Evolutionary conservation across 1,140 invertebrate species (phyloP).

Genomic region (Linepithema humile): DNA sequence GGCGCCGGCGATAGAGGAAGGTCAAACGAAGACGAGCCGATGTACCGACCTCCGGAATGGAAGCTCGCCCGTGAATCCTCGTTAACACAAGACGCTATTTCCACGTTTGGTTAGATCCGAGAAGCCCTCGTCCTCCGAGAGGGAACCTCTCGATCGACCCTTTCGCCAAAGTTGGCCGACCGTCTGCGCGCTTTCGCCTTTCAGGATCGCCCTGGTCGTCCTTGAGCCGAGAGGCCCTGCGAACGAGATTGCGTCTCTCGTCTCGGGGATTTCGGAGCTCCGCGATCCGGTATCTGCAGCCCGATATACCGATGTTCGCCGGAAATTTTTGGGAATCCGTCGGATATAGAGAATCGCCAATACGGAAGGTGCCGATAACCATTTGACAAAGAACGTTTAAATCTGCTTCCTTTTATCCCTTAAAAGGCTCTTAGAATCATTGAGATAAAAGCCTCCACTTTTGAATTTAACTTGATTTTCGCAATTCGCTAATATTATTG

Average conservation of each 20-base stretch:
- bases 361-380: conserved; percentile 34
- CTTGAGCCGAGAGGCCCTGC: background rate
- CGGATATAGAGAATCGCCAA: background rate
- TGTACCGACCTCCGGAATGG: conserved; percentile 36
- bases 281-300: conserved; percentile 34
- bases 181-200: conserved; percentile 9
- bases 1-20: conserved; percentile 19
- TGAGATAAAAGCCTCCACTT: background rate
- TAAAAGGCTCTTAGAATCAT: background rate
- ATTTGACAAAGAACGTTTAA: conserved; percentile 1
- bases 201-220: conserved; percentile 23
- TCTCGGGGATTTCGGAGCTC: background rate
- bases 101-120: conserved; percentile 29
- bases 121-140: background rate
- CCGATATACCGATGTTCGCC: conserved; percentile 21
- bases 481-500: background rate
- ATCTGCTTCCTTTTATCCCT: conserved; percentile 1
- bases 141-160: conserved; percentile 31
- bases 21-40: conserved; percentile 23
- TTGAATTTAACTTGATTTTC: background rate
- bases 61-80: conserved; percentile 56
- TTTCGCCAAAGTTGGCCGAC: conserved; percentile 19
- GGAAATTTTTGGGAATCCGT: conserved; percentile 36
- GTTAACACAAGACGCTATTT: conserved; percentile 58
- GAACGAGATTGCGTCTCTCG: conserved; percentile 36